Evolutionary conservation across 2,888 invertebrate species (phyloP), one percentile per base, ranked within the genome.

Genomic region (Emesis furor): DNA sequence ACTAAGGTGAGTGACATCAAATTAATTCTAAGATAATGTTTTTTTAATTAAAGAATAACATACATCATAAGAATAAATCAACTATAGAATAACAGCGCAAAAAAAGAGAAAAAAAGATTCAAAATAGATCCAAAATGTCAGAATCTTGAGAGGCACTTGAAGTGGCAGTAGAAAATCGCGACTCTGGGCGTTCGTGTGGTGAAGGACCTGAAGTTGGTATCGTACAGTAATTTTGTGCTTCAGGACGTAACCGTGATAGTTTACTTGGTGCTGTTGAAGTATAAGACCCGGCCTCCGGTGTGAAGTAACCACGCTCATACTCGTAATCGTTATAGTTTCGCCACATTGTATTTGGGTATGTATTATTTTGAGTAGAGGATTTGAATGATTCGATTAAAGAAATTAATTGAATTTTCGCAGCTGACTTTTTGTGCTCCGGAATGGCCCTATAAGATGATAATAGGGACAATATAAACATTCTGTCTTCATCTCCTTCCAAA

Each of bases 151-250:
- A 85, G 76, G 84, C 32, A 82, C 24, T 82, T 82, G 84, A 84
- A 82, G 79, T 84, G 73, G 30, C 82, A 80, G 73, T 78, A 78
- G 84, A 84, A 78, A 84, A 24, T 82, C 82, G 84, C 79, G 76
- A 84, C 82, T 84, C 84, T 79, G 84, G 12, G 71, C 84, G 84
- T 84, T 81, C 79, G 65, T 39, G 79, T 71, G 30, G 42, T 79
- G 84, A 74, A 81, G 78, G 81, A 84, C 42, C 55, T 84, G 79
- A 82, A 82, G 78, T 82, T 82, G 84, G 73, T 82, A 84, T 82
- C 62, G 73, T 80, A 80, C 76, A 82, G 35, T 84, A 84, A 82
- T 81, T 39, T 76, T 82, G 81, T 79, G 86, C 17, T 59, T 17
- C 59, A 59, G 59, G 24, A 6, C n/a, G 59, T 24, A 24, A 24